Base-by-base conservation (phyloP, 2,888 invertebrate species). In the Alsophila aescularia region DNA sequence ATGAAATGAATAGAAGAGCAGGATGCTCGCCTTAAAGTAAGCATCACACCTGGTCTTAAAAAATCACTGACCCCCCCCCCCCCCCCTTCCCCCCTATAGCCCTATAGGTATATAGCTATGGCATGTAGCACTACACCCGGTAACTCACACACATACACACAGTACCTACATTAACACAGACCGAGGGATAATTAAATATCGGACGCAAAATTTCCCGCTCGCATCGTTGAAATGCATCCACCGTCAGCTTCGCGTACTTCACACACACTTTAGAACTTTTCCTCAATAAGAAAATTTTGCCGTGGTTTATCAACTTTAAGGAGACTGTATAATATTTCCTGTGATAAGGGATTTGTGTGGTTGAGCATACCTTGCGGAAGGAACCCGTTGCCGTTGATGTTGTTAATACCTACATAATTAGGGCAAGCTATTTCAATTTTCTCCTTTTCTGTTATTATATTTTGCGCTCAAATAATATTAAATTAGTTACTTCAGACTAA, bases 141-240 rank as follows among this genome's bases (percentile, higher is more conserved):
- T 4, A n/a, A 29, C 29, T 7, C 5, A 24, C 24, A 24, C 5
- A 24, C 24, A 24, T 6, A 24, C 5, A 18, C 3, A 24, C 8
- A 24, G 2, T 18, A 5, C 18, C 18, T 2, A n/a, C 31, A 36
- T 18, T 37, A 36, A 42, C 29, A 27, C 31, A 50, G 50, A 40
- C 34, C 32, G 16, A 43, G 36, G 77, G 79, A 83, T 86, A 85
- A 86, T 86, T 80, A 82, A 85, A 85, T 85, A 85, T 77, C 68
- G 66, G 34, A 54, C 64, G 62, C 64, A 56, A 68, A 73, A 68
- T 71, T 66, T 67, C 66, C 58, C 45, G 15, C 47, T 32, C 39
- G 29, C 47, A 44, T 39, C 51, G 45, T 52, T 44, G 39, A 35
- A 44, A 52, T 44, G 55, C 52, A 50, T 37, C 41, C 10, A 29